Evolutionary conservation across 2,113 vertebrate species (phyloP).

Genomic region (Corythornis vintsioides): DNA sequence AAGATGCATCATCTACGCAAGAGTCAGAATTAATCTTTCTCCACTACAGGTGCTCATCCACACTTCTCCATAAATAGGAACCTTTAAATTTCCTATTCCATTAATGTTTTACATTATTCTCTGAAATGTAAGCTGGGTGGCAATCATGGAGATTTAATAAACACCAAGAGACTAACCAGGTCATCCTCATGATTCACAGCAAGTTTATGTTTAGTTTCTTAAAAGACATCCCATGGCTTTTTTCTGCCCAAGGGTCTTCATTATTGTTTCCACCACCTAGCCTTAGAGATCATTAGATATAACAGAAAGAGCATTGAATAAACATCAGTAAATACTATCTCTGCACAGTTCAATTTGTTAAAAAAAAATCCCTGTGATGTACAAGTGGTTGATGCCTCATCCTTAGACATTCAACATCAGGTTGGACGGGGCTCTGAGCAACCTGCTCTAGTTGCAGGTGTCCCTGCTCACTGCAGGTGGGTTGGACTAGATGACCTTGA

Average conservation of each 20-base stretch:
- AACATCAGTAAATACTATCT: background rate
- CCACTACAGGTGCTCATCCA: accelerated
- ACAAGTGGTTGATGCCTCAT: background rate
- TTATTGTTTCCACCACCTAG: background rate
- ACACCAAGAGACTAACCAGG: background rate
- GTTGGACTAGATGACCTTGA: background rate
- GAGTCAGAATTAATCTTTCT: background rate
- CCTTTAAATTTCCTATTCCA: background rate
- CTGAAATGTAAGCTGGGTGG: background rate
- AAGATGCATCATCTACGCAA: background rate
- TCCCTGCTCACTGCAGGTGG: background rate
- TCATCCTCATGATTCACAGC: background rate
- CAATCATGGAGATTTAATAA: background rate
- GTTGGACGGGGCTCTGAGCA: background rate
- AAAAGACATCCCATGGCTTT: background rate
- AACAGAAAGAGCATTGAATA: background rate
- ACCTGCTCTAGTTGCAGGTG: background rate
- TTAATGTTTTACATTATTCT: background rate
- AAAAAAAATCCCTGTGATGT: background rate
- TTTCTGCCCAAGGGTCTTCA: background rate
- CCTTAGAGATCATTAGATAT: background rate
- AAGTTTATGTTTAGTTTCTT: background rate
- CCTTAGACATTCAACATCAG: background rate
- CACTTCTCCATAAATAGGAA: background rate
- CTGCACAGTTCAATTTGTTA: background rate